A percentile compares a stretch with the other conserved stretches of the same genome.
Evolutionary conservation across 2,113 vertebrate species (phyloP).

Genomic region (Anas platyrhynchos): DNA sequence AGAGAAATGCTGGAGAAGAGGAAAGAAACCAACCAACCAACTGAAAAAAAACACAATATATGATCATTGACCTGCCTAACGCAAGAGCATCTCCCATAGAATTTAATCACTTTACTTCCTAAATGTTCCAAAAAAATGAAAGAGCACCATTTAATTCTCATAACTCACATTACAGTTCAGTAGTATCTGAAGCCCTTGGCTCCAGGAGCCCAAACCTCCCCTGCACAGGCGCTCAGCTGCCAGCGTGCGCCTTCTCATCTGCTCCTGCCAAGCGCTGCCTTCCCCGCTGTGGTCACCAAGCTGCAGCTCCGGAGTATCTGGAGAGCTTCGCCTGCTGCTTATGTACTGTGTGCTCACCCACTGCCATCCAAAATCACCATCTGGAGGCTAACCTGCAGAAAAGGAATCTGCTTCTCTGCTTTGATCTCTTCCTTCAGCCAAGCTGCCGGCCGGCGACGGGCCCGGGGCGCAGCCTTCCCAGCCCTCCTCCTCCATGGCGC

Average conservation of each 20-base stretch:
- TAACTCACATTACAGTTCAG: background rate
- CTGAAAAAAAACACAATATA: background rate
- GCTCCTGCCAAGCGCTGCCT: background rate
- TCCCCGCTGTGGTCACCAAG: background rate
- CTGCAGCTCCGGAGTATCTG: background rate
- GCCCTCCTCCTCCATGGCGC: background rate
- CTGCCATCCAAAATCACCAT: background rate
- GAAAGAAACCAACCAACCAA: background rate
- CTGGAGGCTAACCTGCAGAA: background rate
- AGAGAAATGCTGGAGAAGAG: background rate
- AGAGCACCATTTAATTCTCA: background rate
- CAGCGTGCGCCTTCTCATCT: background rate
- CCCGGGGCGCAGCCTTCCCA: background rate
- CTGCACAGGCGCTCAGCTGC: background rate
- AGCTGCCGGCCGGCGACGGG: accelerated
- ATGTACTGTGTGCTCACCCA: background rate
- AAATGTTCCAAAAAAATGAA: background rate
- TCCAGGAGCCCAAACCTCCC: background rate
- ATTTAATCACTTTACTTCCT: background rate
- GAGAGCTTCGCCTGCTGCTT: background rate
- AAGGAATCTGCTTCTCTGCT: background rate
- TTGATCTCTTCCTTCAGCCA: background rate
- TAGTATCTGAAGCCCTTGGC: background rate
- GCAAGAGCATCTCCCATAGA: background rate
- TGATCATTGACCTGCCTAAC: background rate